Evolutionary conservation across 2,113 vertebrate species (phyloP).

Genomic region (Phasianus colchicus): DNA sequence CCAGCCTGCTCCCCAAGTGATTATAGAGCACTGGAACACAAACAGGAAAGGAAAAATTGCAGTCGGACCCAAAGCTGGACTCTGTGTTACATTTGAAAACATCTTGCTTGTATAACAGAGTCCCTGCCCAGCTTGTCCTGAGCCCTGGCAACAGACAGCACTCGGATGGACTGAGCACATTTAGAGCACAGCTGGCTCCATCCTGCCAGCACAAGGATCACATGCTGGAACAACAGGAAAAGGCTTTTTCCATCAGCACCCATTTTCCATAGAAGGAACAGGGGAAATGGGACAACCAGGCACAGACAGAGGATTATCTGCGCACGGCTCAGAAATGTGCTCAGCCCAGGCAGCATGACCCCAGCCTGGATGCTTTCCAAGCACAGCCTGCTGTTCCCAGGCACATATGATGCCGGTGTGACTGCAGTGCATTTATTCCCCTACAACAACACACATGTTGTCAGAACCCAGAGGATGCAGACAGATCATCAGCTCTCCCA

Average conservation of each 20-base stretch:
- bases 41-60: not conserved
- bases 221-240: not conserved
- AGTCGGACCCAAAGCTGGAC: not conserved
- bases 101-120: not conserved
- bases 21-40: not conserved
- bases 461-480: not conserved
- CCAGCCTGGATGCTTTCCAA: not conserved
- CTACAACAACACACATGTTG: not conserved
- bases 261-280: not conserved
- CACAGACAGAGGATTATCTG: constrained; percentile 11
- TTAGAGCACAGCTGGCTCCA: not conserved
- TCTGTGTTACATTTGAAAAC: not conserved
- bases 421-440: not conserved
- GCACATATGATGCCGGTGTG: not conserved
- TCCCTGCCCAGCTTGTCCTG: accelerated
- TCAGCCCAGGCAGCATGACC: accelerated
- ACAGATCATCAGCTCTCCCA: not conserved
- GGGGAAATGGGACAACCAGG: not conserved
- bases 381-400: not conserved
- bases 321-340: not conserved
- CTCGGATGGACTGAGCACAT: accelerated
- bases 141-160: not conserved
- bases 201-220: not conserved
- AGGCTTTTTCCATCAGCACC: not conserved
- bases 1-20: accelerated